phyloP scores from a whole-genome alignment of 2,888 invertebrate genomes.

The Sympetrum striolatum region DNA sequence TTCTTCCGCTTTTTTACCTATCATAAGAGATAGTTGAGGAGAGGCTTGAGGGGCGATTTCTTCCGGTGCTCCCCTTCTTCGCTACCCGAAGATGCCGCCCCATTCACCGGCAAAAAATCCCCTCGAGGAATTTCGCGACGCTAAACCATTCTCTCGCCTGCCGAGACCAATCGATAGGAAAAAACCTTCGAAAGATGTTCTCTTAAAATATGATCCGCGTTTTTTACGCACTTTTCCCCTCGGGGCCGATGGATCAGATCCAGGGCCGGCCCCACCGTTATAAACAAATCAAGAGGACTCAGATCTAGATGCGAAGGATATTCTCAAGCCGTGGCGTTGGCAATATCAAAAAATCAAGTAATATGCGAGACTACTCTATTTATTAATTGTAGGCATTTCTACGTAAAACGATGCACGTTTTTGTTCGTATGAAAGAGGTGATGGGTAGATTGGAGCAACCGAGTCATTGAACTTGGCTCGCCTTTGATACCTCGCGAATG shows the following conservation, averaged over 20 bases:
- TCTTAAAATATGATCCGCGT: neutral
- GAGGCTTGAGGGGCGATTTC: neutral
- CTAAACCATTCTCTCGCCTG: neutral
- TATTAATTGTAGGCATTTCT: no score
- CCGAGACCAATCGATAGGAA: neutral
- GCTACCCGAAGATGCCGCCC: neutral
- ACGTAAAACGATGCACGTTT: no score
- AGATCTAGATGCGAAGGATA: neutral
- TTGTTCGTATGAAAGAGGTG: no score
- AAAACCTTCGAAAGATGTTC: neutral
- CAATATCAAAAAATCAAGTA: no score
- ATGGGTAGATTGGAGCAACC: no score
- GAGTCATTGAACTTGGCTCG: no score
- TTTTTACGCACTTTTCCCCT: neutral
- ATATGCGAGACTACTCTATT: no score
- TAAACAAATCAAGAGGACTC: neutral
- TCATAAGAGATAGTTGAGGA: neutral
- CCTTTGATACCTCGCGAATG: no score
- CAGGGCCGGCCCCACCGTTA: neutral
- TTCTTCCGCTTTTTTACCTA: neutral
- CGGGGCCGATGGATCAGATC: neutral
- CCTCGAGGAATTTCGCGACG: neutral
- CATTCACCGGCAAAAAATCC: neutral
- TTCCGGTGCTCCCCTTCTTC: neutral
- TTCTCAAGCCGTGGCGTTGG: no score